Evolutionary conservation across 2,888 invertebrate species (phyloP).

Genomic region (Mechanitis mazaeus): DNA sequence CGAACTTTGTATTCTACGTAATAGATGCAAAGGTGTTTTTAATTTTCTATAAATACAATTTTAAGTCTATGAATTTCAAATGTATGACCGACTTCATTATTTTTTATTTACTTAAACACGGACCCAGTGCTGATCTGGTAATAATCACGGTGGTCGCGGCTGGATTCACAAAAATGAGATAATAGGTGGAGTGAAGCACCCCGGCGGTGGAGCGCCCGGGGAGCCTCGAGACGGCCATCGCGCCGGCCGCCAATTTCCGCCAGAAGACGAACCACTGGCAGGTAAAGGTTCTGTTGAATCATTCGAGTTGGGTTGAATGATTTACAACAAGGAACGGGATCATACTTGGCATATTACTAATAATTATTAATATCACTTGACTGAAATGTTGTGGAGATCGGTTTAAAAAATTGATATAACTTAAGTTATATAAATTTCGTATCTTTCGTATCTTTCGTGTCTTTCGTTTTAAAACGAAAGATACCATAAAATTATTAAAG

Average conservation of each 20-base stretch:
- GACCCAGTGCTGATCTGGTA: conserved; percentile 8
- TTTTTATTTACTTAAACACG: not conserved
- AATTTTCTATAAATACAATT: too few relatives aligned
- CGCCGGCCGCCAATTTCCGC: conserved; percentile 75
- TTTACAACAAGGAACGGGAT: not conserved
- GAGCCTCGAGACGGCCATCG: conserved; percentile 65
- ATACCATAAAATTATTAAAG: too few relatives aligned
- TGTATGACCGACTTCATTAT: not conserved
- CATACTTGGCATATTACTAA: not conserved
- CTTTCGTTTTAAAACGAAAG: too few relatives aligned
- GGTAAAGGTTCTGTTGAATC: conserved; percentile 54
- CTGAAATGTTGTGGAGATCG: too few relatives aligned
- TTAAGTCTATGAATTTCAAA: too few relatives aligned
- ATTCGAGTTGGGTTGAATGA: not conserved
- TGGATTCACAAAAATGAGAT: conserved; percentile 39
- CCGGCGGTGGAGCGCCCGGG: conserved; percentile 69
- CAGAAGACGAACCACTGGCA: conserved; percentile 79
- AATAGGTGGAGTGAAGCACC: conserved; percentile 70
- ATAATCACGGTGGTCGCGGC: conserved; percentile 29
- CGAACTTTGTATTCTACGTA: not conserved
- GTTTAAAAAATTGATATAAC: too few relatives aligned
- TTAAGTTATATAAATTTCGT: too few relatives aligned
- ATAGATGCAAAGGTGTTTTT: not conserved
- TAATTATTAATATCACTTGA: too few relatives aligned
- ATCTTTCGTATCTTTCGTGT: too few relatives aligned